Base-by-base conservation (phyloP, 1,140 invertebrate species). In the Lucilia sericata region DNA sequence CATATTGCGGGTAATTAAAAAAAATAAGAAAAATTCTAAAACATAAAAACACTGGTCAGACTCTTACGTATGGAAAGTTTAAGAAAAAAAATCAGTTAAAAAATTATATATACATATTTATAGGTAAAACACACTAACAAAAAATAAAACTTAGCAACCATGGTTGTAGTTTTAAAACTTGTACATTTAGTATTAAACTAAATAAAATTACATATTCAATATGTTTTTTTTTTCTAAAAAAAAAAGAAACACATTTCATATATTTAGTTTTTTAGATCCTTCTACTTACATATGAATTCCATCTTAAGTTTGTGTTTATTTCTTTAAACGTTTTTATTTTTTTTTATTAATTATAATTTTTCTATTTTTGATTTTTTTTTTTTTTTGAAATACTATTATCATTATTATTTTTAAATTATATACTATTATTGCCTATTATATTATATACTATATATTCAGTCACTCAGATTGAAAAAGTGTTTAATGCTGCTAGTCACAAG, bases 381-480 rank as follows among this genome's bases (percentile, higher is more conserved):
- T 74, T 80, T 42, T 13, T 75, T 78, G 85, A 30, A 30, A 30
- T 30, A 30, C 25, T 30, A 30, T 30, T 70, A 21, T 70, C 21
- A 70, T 85, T 85, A 88, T 84, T 87, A 87, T 88, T 55, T 86
- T 84, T 82, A 86, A 82, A 70, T 76, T 85, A 85, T 70, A 74
- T 49, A 74, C 13, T 82, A 70, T 83, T 74, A 70, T 47, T 80
- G 76, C 76, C 42, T 80, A 80, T 80, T 49, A 80, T 80, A 80
- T 70, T 80, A 80, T 80, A 70, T 83, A 70, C 25, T 49, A 74
- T 47, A 74, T 90, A 88, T 90, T 89, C 95, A 99, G 98, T 98
- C 95, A 96, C 96, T 95, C 97, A 98, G 95, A 98, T 99, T 93
- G 97, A 98, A 95, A 96, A 96, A 93, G 97, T 99, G 92, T 98